Evolutionary conservation across 2,797 vertebrate genomes (phyloP).

Genomic region (Trematomus bernacchii): DNA sequence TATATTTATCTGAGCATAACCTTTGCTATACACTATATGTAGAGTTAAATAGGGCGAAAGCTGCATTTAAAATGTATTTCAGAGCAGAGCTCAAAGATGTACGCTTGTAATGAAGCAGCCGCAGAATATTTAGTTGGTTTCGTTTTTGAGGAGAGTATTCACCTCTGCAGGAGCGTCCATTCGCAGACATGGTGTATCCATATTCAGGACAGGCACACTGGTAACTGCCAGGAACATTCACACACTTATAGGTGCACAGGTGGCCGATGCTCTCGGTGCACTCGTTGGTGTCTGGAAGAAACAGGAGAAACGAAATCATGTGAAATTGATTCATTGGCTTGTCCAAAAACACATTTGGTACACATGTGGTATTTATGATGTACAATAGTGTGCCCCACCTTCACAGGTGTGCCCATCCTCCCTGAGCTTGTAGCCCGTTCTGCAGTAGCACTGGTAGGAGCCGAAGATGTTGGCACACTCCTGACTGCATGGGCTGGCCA

Average conservation of each 20-base stretch:
- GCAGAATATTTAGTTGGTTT: neutral
- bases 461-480: slow-evolving; percentile 97
- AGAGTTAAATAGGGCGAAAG: slow-evolving; percentile 32
- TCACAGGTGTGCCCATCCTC: slow-evolving; percentile 93
- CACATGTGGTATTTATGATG: slow-evolving; percentile 15
- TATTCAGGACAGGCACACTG: slow-evolving; percentile 93
- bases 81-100: slow-evolving; percentile 2
- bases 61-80: slow-evolving; percentile 30
- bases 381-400: slow-evolving; percentile 79
- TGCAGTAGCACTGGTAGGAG: slow-evolving; percentile 98
- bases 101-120: neutral
- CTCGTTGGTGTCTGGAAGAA: slow-evolving; percentile 92
- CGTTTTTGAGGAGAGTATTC: slow-evolving; percentile 1
- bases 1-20: slow-evolving; percentile 61
- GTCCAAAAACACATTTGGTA: neutral
- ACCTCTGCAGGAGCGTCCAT: slow-evolving; percentile 95
- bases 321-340: slow-evolving; percentile 13
- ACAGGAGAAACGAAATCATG: slow-evolving; percentile 6
- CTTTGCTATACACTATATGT: slow-evolving; percentile 21
- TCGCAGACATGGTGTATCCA: slow-evolving; percentile 93
- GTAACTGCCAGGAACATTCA: slow-evolving; percentile 95
- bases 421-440: slow-evolving; percentile 93
- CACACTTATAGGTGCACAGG: slow-evolving; percentile 94
- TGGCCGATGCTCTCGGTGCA: slow-evolving; percentile 91
- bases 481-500: slow-evolving; percentile 92